Evolutionary conservation across 1,140 invertebrate genomes (phyloP).

Genomic region (Probaryconus sp.): DNA sequence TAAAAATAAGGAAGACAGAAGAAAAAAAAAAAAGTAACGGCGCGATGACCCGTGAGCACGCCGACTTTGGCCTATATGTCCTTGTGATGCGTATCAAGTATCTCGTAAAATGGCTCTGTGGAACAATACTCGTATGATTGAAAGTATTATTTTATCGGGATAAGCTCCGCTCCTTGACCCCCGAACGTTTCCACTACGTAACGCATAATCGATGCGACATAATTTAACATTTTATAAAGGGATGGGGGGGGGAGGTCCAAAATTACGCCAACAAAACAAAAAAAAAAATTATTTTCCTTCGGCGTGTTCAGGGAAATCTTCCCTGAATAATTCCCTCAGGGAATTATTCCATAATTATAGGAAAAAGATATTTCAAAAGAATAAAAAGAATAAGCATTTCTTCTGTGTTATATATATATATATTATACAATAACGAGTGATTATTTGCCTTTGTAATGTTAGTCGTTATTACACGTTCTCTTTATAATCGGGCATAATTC

Average conservation of each 20-base stretch:
- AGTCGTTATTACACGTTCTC: constrained; percentile 1
- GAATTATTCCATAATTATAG: too few relatives aligned
- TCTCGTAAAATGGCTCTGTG: constrained; percentile 28
- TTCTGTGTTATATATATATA: not conserved
- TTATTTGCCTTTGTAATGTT: not conserved
- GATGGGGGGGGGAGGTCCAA: too few relatives aligned
- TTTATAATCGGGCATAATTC: not conserved
- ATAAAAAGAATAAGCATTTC: constrained; percentile 21
- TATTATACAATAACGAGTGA: not conserved
- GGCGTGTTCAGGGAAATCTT: too few relatives aligned
- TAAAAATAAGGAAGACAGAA: constrained; percentile 22
- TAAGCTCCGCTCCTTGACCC: constrained; percentile 66
- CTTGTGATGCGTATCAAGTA: constrained; percentile 54
- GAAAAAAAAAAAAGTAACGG: constrained; percentile 15
- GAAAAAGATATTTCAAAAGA: too few relatives aligned
- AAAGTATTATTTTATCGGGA: constrained; percentile 56
- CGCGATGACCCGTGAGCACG: constrained; percentile 32
- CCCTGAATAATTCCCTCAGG: too few relatives aligned
- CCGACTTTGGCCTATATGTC: constrained; percentile 57
- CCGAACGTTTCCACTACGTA: constrained; percentile 69
- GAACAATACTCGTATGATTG: constrained; percentile 63
- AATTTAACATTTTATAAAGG: constrained; percentile 28
- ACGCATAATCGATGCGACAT: constrained; percentile 48
- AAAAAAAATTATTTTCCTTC: too few relatives aligned
- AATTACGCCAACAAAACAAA: too few relatives aligned